These are phyloP conservation scores for Lepidothrix coronata DNA, from an alignment of 2,113 vertebrate genomes.

Conservation along the genomic window DNA sequence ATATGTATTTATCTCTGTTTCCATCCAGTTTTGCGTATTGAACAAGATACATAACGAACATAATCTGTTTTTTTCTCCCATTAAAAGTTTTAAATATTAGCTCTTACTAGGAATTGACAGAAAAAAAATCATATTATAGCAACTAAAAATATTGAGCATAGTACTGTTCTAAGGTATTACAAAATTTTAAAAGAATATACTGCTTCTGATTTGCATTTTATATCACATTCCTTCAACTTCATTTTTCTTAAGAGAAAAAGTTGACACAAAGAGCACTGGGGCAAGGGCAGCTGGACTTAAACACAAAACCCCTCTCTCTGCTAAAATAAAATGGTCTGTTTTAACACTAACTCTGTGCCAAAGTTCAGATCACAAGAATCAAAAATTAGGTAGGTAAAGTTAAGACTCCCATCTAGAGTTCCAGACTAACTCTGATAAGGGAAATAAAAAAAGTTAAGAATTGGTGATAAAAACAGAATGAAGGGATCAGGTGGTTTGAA, in stretches of 20 bases:
- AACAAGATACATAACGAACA: slow-evolving; percentile 37
- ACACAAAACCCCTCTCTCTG: neutral
- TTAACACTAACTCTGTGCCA: neutral
- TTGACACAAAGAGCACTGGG: neutral
- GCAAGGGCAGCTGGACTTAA: neutral
- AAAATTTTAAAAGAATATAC: neutral
- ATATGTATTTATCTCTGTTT: slow-evolving; percentile 43
- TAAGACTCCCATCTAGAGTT: neutral
- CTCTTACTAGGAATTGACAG: neutral
- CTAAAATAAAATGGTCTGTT: neutral
- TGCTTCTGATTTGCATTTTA: neutral
- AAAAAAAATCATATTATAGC: neutral
- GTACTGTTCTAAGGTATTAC: neutral
- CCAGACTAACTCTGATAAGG: neutral
- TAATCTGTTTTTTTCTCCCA: slow-evolving; percentile 32
- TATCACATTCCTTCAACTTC: neutral
- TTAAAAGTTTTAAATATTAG: slow-evolving; percentile 32
- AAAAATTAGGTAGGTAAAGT: neutral
- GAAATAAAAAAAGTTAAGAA: neutral
- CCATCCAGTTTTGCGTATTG: slow-evolving; percentile 31
- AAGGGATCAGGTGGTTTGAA: neutral
- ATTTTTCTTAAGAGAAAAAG: neutral
- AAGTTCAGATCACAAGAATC: neutral
- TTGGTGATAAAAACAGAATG: neutral
- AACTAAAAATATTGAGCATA: neutral